Base-by-base conservation (phyloP, 2,113 vertebrate genomes). In the Taxidea taxus region DNA sequence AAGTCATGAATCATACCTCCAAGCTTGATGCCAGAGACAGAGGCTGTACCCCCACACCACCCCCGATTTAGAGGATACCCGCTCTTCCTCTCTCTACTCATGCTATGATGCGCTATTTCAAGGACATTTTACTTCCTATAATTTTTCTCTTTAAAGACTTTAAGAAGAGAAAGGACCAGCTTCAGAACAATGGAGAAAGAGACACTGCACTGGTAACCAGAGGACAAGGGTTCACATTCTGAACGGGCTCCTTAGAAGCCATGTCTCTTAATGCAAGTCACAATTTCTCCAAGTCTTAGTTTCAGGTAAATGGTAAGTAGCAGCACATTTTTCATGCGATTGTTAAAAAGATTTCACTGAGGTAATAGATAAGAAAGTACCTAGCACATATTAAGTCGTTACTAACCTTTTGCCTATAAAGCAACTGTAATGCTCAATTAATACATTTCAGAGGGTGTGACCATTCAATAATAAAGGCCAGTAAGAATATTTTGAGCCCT, bases 1-100 rank as follows among this genome's bases (percentile, higher is more conserved):
- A 96, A 39, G 31, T 20, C 92, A 93, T 47, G 83, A 68, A 84
- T 94, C 96, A 94, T 42, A 87, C 21, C 58, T 37, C 83, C 70
- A 58, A 15, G 64, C 51, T 37, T 20, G 60, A 94, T 70, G 23
- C 16, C 42, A 85, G 62, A 49, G 12, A 6, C 18, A 31, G 82
- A 51, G 29, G 54, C 12, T 54, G 68, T 27, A 1, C 16, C 31
- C 34, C 21, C 14, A n/a, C 8, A 42, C 29, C 20, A 10, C 39
- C 31, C 60, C 16, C 80, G 18, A 15, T 44, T 9, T 68, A 80
- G 7, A 39, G 9, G 49, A 42, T 18, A 13, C 51, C 16, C 6
- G 0, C 11, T 39, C 14, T 44, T 25, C 21, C 42, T 86, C 64
- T 66, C 56, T 74, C 92, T 66, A 8, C 42, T 81, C n/a, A 72